Base-by-base conservation (phyloP, 2,888 invertebrate species). In the Nephrocerus scutellatus region DNA sequence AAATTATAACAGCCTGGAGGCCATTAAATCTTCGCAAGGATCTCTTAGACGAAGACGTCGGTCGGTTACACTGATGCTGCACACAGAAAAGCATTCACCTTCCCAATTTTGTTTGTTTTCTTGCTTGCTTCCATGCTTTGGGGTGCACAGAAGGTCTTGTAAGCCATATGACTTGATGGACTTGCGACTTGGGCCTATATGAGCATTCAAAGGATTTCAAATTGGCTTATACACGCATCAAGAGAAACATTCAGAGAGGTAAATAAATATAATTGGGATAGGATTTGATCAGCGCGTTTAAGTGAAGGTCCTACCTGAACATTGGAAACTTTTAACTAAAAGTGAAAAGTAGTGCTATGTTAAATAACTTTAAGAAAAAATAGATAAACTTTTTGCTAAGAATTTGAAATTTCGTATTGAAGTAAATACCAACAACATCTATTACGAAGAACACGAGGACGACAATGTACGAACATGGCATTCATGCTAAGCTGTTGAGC, bases 211-310 rank as follows among this genome's bases (percentile, higher is more conserved):
- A 6, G 10, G 15, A 20, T 25, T 25, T 23, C 30, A 38, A 38
- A 42, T 42, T 42, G 42, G 38, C 34, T 42, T 35, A 42, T 28
- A 20, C 38, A 42, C 42, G 42, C 42, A 42, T 38, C 26, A 42
- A 38, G 31, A 42, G 35, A n/a, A n/a, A n/a, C n/a, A n/a, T n/a
- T n/a, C n/a, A n/a, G n/a, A n/a, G n/a, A n/a, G n/a, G n/a, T n/a
- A n/a, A n/a, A n/a, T n/a, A 32, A 25, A 37, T 32, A 10, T 19
- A 23, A 21, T 33, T 33, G 33, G 10, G 15, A 23, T 23, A 18
- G 18, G 6, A 23, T 40, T 31, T 14, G 6, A 12, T 22, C 22
- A 22, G 10, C 22, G 7, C 10, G 7, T 22, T 22, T 30, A 30
- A 30, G 30, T 30, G 30, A 30, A 30, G n/a, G n/a, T n/a, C n/a